Evolutionary conservation across 2,113 vertebrate genomes (phyloP).

Genomic region (Sminthopsis crassicaudata): DNA sequence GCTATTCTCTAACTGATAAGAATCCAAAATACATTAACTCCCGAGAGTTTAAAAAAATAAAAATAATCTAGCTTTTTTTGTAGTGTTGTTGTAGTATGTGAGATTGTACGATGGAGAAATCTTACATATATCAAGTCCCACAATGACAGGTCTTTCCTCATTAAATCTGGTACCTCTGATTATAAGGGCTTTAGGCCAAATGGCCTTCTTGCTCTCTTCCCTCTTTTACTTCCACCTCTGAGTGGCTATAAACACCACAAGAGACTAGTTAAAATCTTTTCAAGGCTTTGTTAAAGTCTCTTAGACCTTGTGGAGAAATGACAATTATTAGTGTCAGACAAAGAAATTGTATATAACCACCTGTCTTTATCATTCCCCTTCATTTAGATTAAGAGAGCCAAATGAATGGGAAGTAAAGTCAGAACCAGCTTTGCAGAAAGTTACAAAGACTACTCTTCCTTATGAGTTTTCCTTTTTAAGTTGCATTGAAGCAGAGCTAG

Average conservation of each 20-base stretch:
- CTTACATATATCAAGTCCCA: not conserved
- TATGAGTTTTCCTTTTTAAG: conserved; percentile 55
- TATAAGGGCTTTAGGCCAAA: not conserved
- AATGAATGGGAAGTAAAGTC: conserved; percentile 29
- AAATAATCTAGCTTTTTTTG: not conserved
- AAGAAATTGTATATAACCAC: conserved; percentile 42
- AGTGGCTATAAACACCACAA: not conserved
- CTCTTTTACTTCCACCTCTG: not conserved
- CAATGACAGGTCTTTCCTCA: not conserved
- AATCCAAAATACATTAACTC: not conserved
- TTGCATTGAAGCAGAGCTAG: conserved; percentile 8
- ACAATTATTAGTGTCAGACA: conserved; percentile 18
- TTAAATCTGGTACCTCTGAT: not conserved
- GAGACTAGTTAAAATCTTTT: not conserved
- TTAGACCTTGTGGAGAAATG: not conserved
- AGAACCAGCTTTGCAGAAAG: conserved; percentile 22
- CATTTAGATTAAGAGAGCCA: conserved; percentile 45
- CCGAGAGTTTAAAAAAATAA: not conserved
- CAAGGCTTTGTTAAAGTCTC: not conserved
- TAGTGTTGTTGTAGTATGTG: not conserved
- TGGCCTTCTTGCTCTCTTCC: not conserved
- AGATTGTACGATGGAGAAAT: not conserved
- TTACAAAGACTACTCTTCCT: conserved; percentile 46
- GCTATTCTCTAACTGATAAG: not conserved
- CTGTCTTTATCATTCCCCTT: conserved; percentile 53